Base-by-base conservation (phyloP, 2,113 vertebrate genomes). In the Nettapus auritus region DNA sequence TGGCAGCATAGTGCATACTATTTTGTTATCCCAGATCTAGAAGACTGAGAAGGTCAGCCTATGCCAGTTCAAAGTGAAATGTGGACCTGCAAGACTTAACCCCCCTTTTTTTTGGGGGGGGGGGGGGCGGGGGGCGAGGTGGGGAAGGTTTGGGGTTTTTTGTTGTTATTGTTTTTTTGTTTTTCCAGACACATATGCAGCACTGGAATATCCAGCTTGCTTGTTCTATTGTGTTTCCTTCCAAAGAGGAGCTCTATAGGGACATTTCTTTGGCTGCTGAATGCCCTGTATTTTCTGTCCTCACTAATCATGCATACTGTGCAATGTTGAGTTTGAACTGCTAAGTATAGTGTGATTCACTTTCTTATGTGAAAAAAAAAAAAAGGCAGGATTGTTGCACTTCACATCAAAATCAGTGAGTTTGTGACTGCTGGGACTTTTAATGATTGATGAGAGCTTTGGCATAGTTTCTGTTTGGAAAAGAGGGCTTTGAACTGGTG, bases 401-500 rank as follows among this genome's bases (percentile, higher is more conserved):
- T 86, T 86, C 91, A 62, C 74, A 81, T 93, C 88, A 95, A 93
- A 97, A 97, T 96, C 86, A 81, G 83, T 10, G 36, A 94, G 95
- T 95, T 94, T 94, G 11, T 81, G 93, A 87, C 94, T 95, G 81
- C 89, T 79, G 85, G 42, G 94, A 94, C 92, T 96, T 96, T 89
- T 90, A 97, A 96, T 92, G 93, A 96, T 97, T 96, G 97, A 97
- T 95, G 91, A 96, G 94, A 92, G 86, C 76, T 97, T 94, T 92
- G 85, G 81, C 70, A 90, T 78, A 82, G 74, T 94, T 96, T 97
- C 93, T 97, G 60, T 94, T 96, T 96, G 93, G 94, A 96, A 94
- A 97, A 89, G 73, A 80, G 89, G 60, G 73, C 91, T 97, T 94
- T 94, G 95, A 97, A 96, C 92, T 63, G 88, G 88, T 53, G 91